Evolutionary conservation across 2,888 invertebrate genomes (phyloP), one percentile per base, ranked within the genome.

Genomic region (Miltochrista miniata): DNA sequence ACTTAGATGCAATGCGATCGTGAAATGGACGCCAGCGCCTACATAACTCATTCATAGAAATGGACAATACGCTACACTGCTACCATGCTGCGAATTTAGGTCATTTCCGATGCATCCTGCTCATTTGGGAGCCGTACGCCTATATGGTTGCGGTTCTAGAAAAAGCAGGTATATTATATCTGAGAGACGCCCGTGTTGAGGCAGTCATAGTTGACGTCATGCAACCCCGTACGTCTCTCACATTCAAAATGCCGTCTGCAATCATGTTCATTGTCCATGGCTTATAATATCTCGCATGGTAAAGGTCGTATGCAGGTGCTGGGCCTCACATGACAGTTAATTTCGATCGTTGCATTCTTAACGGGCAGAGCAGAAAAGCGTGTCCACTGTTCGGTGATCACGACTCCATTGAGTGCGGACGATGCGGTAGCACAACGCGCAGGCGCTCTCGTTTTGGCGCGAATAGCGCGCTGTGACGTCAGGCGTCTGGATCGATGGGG

Each of bases 401-500:
- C 75, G 76, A 79, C 77, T 83, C 87, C 86, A 90, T 87, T 89
- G 88, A 92, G 87, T 83, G 85, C 80, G 85, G 85, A 84, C 87
- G 87, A 81, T 87, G 90, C 87, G 85, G 88, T 85, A 84, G 72
- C 82, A 78, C 72, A 76, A 60, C 85, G 86, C 90, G 89, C 91
- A 88, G 76, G 88, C 90, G 89, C 86, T 80, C 81, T 87, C 80
- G 84, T 90, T 92, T 91, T 91, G 92, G 92, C 92, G 92, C 92
- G 92, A 92, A 92, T 85, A 81, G 81, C 87, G 87, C 83, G 83
- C 82, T 81, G 84, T 90, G 92, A 90, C 91, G 91, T 88, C 90
- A 92, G 84, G 82, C 89, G 89, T 85, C 90, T 85, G 90, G 92
- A 92, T 92, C 92, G 92, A 92, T 92, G 90, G 85, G 86, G 87